Conservation (phyloP, 2,797 vertebrate genomes). For the Myotis myotis region DNA sequence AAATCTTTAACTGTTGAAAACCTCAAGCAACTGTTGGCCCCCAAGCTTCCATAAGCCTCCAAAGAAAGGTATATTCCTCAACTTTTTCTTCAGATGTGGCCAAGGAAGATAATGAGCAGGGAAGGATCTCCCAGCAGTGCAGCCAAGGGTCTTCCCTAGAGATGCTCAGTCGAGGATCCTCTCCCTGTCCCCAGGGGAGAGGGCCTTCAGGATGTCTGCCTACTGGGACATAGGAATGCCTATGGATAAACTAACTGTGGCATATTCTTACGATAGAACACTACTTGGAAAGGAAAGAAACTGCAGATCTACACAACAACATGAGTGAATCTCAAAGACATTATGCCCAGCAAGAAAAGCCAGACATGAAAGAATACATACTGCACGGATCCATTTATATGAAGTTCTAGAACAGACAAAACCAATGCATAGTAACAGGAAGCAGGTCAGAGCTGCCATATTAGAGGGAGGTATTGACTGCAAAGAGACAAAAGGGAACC, state of each 20-base stretch:
- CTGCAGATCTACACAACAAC: neutral
- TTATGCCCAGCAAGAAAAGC: neutral
- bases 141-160: neutral
- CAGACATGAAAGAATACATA: neutral
- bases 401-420: constrained; percentile 17
- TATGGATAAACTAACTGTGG: neutral
- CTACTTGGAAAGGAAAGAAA: neutral
- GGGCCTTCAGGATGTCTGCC: neutral
- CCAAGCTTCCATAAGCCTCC: neutral
- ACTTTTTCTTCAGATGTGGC: neutral
- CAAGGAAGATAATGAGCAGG: neutral
- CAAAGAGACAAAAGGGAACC: neutral
- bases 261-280: neutral
- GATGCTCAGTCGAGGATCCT: neutral
- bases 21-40: neutral
- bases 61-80: neutral
- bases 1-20: constrained; percentile 24
- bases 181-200: neutral
- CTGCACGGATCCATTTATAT: neutral
- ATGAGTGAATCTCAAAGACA: neutral
- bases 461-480: neutral
- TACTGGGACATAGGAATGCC: neutral
- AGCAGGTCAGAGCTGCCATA: neutral
- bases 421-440: neutral
- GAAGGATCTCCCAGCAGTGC: neutral